These are phyloP conservation scores for Watersipora subatra DNA, from an alignment of 1,140 invertebrate genomes.

Conservation along the genomic window DNA sequence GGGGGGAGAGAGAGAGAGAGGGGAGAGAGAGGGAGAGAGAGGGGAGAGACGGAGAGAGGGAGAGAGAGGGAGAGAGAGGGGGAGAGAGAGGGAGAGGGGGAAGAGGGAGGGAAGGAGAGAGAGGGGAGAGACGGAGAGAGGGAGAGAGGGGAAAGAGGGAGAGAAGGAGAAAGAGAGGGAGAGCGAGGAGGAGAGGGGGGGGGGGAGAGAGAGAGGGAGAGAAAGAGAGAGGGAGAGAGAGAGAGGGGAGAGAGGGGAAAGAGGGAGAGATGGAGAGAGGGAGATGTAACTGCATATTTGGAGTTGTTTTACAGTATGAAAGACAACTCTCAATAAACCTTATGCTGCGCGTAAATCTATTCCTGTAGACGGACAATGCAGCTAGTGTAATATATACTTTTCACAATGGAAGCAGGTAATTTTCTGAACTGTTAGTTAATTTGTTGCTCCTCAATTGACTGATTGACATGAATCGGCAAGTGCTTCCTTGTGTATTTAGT, in stretches of 20 bases:
- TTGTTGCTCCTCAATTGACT: no score
- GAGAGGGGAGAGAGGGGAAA: background rate
- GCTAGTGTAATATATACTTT: background rate
- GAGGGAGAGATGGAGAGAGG: no score
- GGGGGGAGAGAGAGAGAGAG: background rate
- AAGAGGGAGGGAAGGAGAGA: background rate
- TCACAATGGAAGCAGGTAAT: background rate
- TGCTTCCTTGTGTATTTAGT: no score
- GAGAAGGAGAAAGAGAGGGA: no score
- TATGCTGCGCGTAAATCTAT: background rate
- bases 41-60: background rate
- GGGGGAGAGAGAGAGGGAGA: background rate
- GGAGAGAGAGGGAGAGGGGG: background rate
- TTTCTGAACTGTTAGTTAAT: background rate
- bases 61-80: background rate
- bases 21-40: background rate
- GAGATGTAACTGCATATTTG: no score
- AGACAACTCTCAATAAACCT: no score
- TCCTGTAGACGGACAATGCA: no score
- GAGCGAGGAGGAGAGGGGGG: no score
- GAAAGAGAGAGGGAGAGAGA: background rate
- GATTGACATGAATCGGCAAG: no score
- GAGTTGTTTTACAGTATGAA: no score
- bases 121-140: background rate
- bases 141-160: background rate